Evolutionary conservation across 1,140 invertebrate species (phyloP).

Genomic region (Hylyphantes graminicola): DNA sequence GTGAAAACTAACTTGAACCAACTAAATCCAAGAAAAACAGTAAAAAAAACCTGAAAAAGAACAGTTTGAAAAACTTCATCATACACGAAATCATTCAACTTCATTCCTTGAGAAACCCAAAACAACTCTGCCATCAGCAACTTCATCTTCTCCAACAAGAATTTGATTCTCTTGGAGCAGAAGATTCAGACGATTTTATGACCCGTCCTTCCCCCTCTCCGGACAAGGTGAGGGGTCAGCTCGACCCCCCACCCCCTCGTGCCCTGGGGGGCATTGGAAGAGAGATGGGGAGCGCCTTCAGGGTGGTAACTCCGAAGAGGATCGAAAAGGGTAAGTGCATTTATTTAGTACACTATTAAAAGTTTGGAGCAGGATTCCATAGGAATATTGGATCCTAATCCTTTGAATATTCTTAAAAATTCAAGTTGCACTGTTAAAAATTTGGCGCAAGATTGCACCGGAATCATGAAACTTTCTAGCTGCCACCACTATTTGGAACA

Average conservation of each 20-base stretch:
- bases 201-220: slow-evolving; percentile 45
- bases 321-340: slow-evolving; percentile 61
- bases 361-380: too few species aligned
- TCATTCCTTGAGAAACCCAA: too few species aligned
- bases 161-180: neutral
- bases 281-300: slow-evolving; percentile 65
- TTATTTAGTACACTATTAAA: neutral
- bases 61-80: too few species aligned
- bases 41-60: too few species aligned
- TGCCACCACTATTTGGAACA: too few species aligned
- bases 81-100: too few species aligned
- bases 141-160: neutral
- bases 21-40: too few species aligned
- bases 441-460: too few species aligned
- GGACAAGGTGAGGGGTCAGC: slow-evolving; percentile 51
- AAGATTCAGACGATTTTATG: slow-evolving; percentile 9
- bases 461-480: too few species aligned
- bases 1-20: too few species aligned
- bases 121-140: neutral
- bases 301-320: slow-evolving; percentile 66
- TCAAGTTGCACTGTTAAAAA: neutral
- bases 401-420: too few species aligned
- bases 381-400: too few species aligned
- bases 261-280: slow-evolving; percentile 56
- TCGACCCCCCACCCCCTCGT: slow-evolving; percentile 40